Conservation (phyloP, 2,797 vertebrate genomes). For the Gymnoscopelus microlampas region DNA sequence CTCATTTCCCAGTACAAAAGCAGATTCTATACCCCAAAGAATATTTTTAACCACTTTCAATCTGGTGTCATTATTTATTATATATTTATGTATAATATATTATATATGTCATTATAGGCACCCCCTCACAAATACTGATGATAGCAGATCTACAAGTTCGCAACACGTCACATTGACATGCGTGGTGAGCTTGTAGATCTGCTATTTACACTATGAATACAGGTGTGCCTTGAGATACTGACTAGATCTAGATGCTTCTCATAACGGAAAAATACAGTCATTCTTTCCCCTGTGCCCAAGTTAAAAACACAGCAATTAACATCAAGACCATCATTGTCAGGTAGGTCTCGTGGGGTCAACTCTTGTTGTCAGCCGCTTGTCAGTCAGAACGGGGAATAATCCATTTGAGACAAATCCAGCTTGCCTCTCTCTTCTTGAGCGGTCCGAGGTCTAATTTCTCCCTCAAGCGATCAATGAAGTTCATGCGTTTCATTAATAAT, state of each 20-base stretch:
- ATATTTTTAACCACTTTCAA: slow-evolving; percentile 15
- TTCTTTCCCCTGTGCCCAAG: not conserved
- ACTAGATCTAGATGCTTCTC: slow-evolving; percentile 14
- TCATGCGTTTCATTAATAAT: slow-evolving; percentile 19
- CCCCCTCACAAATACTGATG: too few species aligned
- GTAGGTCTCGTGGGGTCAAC: not conserved
- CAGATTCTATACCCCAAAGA: too few species aligned
- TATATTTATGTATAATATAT: too few species aligned
- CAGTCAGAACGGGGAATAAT: slow-evolving; percentile 10
- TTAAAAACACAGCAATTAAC: not conserved
- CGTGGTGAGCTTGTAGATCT: too few species aligned
- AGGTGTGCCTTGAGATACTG: too few species aligned
- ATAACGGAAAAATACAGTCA: slow-evolving; percentile 27
- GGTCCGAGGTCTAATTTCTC: not conserved
- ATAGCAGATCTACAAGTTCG: too few species aligned
- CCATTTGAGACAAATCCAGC: not conserved
- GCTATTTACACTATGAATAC: too few species aligned
- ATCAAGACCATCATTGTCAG: not conserved
- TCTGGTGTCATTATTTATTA: too few species aligned
- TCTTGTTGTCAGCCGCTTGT: not conserved
- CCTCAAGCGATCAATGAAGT: slow-evolving; percentile 1
- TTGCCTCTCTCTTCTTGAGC: not conserved
- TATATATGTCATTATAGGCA: too few species aligned
- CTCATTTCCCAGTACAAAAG: too few species aligned
- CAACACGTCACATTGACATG: too few species aligned